Evolutionary conservation across 2,113 vertebrate genomes (phyloP).

Genomic region (Xenus cinereus): DNA sequence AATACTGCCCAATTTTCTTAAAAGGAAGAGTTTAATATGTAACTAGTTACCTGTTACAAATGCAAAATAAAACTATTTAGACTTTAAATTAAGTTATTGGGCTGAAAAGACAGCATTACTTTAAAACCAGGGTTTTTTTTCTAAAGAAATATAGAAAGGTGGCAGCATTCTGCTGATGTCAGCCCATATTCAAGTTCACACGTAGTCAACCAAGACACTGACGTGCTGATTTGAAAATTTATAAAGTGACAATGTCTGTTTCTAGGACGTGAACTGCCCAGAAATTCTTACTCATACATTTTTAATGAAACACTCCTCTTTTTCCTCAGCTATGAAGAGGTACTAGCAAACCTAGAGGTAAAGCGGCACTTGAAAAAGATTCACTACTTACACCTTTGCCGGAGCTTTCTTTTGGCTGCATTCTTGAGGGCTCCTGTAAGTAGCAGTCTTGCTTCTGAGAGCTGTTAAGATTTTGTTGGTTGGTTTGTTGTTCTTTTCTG

Average conservation of each 20-base stretch:
- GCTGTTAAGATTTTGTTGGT: neutral
- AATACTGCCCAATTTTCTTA: neutral
- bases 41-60: neutral
- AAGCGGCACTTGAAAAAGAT: neutral
- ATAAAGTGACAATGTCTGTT: neutral
- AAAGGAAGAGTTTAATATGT: neutral
- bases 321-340: neutral
- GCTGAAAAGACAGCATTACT: neutral
- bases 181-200: neutral
- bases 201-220: neutral
- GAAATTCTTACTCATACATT: neutral
- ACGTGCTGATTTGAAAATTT: neutral
- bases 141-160: neutral
- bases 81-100: neutral
- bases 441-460: neutral
- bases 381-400: neutral
- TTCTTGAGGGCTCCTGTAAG: neutral
- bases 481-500: neutral
- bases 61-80: neutral
- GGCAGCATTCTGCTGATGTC: neutral
- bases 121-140: neutral
- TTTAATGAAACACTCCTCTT: neutral
- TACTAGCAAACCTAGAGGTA: neutral
- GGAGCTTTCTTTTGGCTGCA: neutral
- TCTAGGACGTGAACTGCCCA: neutral